Evolutionary conservation across 2,888 invertebrate genomes (phyloP).

Genomic region (Macrosiphum euphorbiae): DNA sequence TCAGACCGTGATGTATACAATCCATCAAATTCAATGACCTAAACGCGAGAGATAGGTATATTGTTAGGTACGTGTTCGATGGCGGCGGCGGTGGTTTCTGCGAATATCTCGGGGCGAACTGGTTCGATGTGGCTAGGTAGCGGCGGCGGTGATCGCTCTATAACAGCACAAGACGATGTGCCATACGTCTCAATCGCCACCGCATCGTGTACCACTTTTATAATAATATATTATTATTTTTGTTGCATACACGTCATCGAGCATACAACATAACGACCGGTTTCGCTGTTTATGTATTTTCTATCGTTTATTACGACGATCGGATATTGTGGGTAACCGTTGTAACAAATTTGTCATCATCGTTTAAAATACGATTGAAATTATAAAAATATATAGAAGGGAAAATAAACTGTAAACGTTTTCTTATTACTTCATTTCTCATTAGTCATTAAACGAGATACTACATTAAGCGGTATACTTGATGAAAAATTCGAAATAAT

Average conservation of each 20-base stretch:
- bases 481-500: not conserved
- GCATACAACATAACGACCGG: not conserved
- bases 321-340: not conserved
- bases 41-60: constrained; percentile 25
- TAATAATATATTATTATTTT: constrained; percentile 16
- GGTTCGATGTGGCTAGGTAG: not conserved
- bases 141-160: constrained; percentile 31
- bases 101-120: constrained; percentile 41
- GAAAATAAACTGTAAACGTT: not conserved
- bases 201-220: not conserved
- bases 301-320: not conserved
- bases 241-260: not conserved
- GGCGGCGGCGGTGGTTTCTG: constrained; percentile 28
- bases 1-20: not conserved
- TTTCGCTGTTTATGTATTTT: constrained; percentile 12
- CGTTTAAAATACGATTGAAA: not conserved
- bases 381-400: not conserved
- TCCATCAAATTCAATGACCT: constrained; percentile 41
- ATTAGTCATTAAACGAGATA: not conserved
- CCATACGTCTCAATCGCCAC: constrained; percentile 41
- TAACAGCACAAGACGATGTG: not conserved
- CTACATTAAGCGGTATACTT: not conserved
- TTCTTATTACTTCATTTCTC: not conserved
- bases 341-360: not conserved
- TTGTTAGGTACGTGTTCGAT: not conserved